Conservation (phyloP, 2,113 vertebrate genomes). For the Pteronura brasiliensis region DNA sequence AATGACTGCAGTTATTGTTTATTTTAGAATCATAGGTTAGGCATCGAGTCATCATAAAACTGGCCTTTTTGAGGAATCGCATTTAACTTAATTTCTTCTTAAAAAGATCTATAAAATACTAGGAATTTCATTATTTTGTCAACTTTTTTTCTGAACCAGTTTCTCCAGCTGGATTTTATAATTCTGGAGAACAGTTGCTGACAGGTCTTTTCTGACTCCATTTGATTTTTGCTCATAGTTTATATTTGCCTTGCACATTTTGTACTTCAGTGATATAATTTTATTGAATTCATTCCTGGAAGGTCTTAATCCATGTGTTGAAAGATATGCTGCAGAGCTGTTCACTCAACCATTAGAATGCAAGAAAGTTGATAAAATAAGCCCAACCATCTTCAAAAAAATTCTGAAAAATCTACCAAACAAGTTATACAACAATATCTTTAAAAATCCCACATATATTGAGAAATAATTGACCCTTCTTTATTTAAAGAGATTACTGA, state of each 20-base stretch:
- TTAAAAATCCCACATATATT: background rate
- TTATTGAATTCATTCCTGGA: background rate
- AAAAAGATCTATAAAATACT: background rate
- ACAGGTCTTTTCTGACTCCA: background rate
- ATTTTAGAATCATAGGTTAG: background rate
- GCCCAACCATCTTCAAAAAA: background rate
- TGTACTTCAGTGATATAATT: background rate
- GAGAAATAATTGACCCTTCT: background rate
- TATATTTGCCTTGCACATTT: background rate
- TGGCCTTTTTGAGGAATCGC: background rate
- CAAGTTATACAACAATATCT: background rate
- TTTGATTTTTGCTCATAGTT: background rate
- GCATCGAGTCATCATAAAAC: background rate
- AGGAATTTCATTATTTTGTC: slow-evolving; percentile 26
- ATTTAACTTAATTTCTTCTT: slow-evolving; percentile 30
- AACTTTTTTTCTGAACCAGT: background rate
- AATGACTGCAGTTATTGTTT: background rate
- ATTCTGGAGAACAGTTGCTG: background rate
- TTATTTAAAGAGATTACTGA: background rate
- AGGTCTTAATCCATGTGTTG: background rate
- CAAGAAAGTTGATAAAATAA: slow-evolving; percentile 26
- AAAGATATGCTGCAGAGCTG: background rate
- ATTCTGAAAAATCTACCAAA: background rate
- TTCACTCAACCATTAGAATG: background rate
- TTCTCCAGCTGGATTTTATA: slow-evolving; percentile 6